Evolutionary conservation across 1,140 invertebrate species (phyloP).

Genomic region (Probaryconus sp.): DNA sequence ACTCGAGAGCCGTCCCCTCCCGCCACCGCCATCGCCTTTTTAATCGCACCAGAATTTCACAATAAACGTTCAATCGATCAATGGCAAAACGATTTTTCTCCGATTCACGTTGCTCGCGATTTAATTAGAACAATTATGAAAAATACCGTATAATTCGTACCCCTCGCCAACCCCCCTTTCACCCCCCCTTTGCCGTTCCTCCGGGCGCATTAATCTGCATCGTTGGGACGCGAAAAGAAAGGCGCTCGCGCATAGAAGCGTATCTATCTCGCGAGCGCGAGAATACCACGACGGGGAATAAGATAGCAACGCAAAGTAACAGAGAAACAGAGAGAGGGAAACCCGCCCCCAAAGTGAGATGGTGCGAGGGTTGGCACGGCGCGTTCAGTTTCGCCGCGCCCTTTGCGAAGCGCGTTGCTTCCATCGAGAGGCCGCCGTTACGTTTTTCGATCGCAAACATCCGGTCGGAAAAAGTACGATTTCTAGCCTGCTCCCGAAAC

Average conservation of each 20-base stretch:
- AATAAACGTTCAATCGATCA: no score
- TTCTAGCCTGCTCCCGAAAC: no score
- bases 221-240: constrained; percentile 27
- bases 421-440: constrained; percentile 49
- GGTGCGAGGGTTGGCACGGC: constrained; percentile 64
- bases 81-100: no score
- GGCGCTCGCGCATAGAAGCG: constrained; percentile 17
- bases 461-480: no score
- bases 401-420: constrained; percentile 74
- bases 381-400: constrained; percentile 76
- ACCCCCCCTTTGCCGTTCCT: background rate
- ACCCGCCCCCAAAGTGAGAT: constrained; percentile 47
- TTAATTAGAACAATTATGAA: no score
- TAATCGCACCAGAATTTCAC: no score
- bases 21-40: no score
- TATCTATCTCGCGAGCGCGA: constrained; percentile 36
- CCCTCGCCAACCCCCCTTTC: no score
- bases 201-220: constrained; percentile 26
- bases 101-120: no score
- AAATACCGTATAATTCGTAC: no score
- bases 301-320: constrained; percentile 59
- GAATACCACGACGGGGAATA: constrained; percentile 38
- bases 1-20: no score
- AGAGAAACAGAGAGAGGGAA: constrained; percentile 37
- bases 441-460: constrained; percentile 4